Base-by-base conservation (phyloP, 2,888 invertebrate species). In the Ceraclea dissimilis region DNA sequence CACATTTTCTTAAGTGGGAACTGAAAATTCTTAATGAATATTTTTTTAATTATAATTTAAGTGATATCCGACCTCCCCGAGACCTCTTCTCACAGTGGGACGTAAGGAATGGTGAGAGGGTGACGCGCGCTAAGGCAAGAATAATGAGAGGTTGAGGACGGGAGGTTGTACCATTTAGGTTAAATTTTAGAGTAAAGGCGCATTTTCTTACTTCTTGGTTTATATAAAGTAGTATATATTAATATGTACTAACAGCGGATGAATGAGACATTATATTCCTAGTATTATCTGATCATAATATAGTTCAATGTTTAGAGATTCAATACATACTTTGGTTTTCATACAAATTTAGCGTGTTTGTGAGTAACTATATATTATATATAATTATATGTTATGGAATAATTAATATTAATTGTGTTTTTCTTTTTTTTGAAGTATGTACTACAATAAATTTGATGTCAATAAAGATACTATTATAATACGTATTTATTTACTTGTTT, bases 381-480 rank as follows among this genome's bases (percentile, higher is more conserved):
- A 39, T 39, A 13, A 39, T 39, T 39, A 39, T 39, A n/a, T 39
- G 13, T 50, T 50, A 53, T 57, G 50, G 39, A 34, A 54, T 54
- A 34, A 48, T 54, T 58, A 54, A 51, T 51, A 50, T 54, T 57
- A 34, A 34, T n/a, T 50, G 39, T 34, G 52, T 58, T 54, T 55
- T 52, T 58, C 52, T 55, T 51, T 20, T 21, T 6, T 56, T 52
- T 48, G 43, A 56, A 43, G 46, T 49, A 47, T 54, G 53, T 51
- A 54, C 26, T 59, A 50, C 54, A 50, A 50, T 54, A 52, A 50
- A 58, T 33, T 59, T 61, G 60, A 57, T 61, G 61, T 61, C 59
- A 59, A 61, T 59, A 61, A 61, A 52, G 58, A 60, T 58, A 58
- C 54, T 58, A 58, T 58, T 57, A 54, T 57, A 54, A 57, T 54